Conservation (phyloP, 1,140 invertebrate genomes). For the Harlomillsia oculata region DNA sequence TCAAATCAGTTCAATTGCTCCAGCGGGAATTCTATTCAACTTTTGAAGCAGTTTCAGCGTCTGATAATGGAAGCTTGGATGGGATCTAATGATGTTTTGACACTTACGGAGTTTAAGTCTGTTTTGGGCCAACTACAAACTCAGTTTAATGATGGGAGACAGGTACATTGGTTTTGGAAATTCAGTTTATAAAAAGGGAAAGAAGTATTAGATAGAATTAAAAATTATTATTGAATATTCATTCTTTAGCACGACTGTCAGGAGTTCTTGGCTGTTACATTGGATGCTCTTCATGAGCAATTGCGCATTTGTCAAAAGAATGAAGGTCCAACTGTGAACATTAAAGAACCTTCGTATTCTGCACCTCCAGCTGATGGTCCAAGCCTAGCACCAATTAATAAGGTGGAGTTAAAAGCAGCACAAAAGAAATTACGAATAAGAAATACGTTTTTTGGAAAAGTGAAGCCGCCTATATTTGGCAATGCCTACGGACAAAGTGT, state of each 20-base stretch:
- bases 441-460: too few species aligned
- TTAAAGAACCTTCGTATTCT: slow-evolving; percentile 6
- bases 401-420: too few species aligned
- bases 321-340: slow-evolving; percentile 14
- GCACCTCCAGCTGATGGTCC: too few species aligned
- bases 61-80: slow-evolving; percentile 56
- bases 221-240: slow-evolving; percentile 3
- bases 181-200: neutral
- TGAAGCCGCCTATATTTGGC: too few species aligned
- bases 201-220: slow-evolving; percentile 30
- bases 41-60: slow-evolving; percentile 44
- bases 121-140: slow-evolving; percentile 52
- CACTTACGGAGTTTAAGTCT: slow-evolving; percentile 53
- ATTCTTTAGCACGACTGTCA: slow-evolving; percentile 58
- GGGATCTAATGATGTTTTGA: slow-evolving; percentile 49
- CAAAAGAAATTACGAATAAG: too few species aligned
- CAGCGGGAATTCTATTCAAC: slow-evolving; percentile 34
- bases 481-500: slow-evolving; percentile 39
- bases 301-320: too few species aligned
- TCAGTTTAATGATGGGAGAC: slow-evolving; percentile 55
- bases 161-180: slow-evolving; percentile 39
- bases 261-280: slow-evolving; percentile 58
- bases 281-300: slow-evolving; percentile 60
- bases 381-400: too few species aligned
- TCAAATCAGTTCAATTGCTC: neutral